Evolutionary conservation across 2,888 invertebrate species (phyloP), one percentile per base, ranked within the genome.

Genomic region (Biston betularia): DNA sequence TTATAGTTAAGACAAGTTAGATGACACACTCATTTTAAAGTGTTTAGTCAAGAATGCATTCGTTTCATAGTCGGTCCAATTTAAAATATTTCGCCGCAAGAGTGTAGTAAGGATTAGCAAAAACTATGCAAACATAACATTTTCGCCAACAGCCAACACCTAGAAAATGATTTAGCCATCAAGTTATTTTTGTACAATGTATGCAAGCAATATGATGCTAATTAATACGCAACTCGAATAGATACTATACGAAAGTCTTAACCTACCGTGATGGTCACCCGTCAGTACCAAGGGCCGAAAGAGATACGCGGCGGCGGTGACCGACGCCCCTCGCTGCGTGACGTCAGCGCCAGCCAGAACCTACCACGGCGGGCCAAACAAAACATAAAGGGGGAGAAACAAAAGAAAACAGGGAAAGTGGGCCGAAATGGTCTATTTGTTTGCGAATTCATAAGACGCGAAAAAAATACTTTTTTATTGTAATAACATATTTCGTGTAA

Each of bases 211-310:
- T 24, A 24, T 24, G 3, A 24, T 24, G 24, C 24, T 24, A 24
- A 24, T 24, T 24, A 24, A 24, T 24, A 24, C 24, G 24, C 24
- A 24, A 24, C 24, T 24, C 24, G 24, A 24, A 24, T 53, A 38
- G 33, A 42, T 14, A 40, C 9, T 15, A 50, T n/a, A 44, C 40
- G 11, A 57, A 58, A 60, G 50, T 49, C 56, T 60, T 42, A 56
- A 73, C 73, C 66, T 82, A 84, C 84, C 84, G 74, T 74, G 62
- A 67, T 74, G 73, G 71, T 74, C 74, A 69, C 71, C 77, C 73
- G 68, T 90, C 89, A 93, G 87, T 90, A 89, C 93, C 93, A 93
- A 80, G 93, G 93, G 89, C 93, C 93, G 93, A 93, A 93, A 92
- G 93, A 93, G 92, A 93, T 92, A 82, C 89, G 82, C 69, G 92